phyloP scores from a whole-genome alignment of 2,113 vertebrate genomes.

The Dinomys branickii region DNA sequence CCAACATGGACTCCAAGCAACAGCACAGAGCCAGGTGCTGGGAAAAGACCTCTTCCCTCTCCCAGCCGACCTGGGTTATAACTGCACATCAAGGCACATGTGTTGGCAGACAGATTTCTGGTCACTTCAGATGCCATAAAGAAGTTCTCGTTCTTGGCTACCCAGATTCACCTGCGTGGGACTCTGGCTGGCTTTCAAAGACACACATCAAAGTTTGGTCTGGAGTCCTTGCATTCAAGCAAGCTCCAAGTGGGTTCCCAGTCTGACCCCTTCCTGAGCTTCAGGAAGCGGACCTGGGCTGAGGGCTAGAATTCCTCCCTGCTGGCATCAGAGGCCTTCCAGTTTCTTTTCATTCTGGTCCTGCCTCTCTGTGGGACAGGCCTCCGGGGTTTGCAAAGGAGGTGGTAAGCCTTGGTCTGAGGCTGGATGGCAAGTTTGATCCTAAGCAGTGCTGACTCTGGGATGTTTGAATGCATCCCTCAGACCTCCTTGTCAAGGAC shows the following conservation, averaged over 20 bases:
- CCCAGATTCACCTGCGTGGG: constrained; percentile 70
- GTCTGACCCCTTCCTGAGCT: constrained; percentile 63
- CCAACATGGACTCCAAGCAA: constrained; percentile 75
- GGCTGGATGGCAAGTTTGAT: constrained; percentile 68
- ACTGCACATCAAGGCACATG: not conserved
- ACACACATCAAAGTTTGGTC: constrained; percentile 70
- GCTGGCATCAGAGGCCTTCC: constrained; percentile 62
- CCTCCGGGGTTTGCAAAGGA: constrained; percentile 69
- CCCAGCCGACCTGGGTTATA: not conserved
- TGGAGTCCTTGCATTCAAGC: constrained; percentile 50
- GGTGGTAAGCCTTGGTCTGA: constrained; percentile 49
- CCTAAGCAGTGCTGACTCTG: constrained; percentile 68
- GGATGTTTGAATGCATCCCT: constrained; percentile 66
- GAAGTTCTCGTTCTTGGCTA: constrained; percentile 55
- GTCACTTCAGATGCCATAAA: constrained; percentile 54
- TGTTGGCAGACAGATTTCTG: not conserved
- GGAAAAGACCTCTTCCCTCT: not conserved
- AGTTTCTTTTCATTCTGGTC: constrained; percentile 73
- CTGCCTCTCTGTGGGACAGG: constrained; percentile 68
- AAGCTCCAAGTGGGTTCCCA: constrained; percentile 34
- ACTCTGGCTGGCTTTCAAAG: constrained; percentile 64
- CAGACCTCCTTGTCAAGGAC: constrained; percentile 71
- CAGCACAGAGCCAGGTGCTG: not conserved
- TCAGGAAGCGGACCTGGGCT: constrained; percentile 60
- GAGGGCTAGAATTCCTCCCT: constrained; percentile 67